phyloP scores from a whole-genome alignment of 2,888 invertebrate genomes.

The Endomychus coccineus region DNA sequence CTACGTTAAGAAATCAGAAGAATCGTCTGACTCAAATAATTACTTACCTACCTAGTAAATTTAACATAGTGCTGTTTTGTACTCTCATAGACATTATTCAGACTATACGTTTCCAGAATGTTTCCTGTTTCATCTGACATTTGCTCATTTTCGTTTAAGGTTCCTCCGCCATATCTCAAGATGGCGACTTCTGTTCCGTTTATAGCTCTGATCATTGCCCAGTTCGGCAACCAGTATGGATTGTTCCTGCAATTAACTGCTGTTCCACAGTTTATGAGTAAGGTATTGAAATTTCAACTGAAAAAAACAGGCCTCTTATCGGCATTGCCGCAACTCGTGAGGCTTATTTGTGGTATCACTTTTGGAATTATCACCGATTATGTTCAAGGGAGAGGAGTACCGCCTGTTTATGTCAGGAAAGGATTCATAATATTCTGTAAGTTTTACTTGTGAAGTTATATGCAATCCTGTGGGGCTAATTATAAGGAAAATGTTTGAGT shows the following conservation, averaged over 20 bases:
- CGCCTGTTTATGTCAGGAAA: conserved; percentile 26
- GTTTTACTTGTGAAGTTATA: conserved; percentile 16
- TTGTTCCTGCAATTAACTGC: conserved; percentile 23
- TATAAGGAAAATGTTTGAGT: no score
- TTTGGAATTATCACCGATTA: conserved; percentile 29
- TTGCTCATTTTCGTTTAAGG: conserved; percentile 21
- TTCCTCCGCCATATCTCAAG: conserved; percentile 24
- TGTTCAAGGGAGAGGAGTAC: conserved; percentile 21
- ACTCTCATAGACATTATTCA: no score
- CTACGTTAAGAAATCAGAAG: no score
- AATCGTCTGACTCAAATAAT: no score
- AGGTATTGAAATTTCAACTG: conserved; percentile 27
- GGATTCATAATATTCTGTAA: conserved; percentile 31
- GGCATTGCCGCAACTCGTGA: conserved; percentile 28
- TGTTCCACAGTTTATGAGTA: conserved; percentile 26
- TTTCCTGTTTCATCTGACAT: conserved; percentile 1
- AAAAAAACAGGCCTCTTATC: conserved; percentile 28
- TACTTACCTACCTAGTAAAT: no score
- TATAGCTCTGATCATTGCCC: conserved; percentile 24
- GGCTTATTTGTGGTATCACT: conserved; percentile 26
- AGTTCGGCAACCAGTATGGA: conserved; percentile 29
- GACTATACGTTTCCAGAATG: no score
- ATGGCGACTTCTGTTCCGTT: conserved; percentile 25
- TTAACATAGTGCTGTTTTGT: no score
- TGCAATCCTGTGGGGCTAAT: no score